Conservation (phyloP, 2,113 vertebrate species). For the Aplodontia rufa region DNA sequence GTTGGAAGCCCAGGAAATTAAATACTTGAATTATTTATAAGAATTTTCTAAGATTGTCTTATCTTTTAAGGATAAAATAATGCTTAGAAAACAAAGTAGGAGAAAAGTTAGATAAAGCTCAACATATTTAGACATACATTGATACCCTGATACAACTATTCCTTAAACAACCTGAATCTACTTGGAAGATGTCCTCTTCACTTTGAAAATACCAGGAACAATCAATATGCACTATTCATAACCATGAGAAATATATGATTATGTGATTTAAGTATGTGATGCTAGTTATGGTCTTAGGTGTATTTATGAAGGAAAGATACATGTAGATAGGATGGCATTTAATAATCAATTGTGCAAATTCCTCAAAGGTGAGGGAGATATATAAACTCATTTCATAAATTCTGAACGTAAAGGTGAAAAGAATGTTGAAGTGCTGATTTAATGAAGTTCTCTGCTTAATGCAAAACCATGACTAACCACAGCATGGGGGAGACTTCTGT, state of each 20-base stretch:
- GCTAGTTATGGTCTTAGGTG: neutral
- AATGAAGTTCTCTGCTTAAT: constrained; percentile 69
- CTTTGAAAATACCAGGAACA: neutral
- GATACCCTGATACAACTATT: neutral
- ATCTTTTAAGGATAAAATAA: neutral
- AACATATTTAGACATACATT: neutral
- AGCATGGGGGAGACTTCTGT: constrained; percentile 71
- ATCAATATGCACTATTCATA: neutral
- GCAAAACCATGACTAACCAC: constrained; percentile 61
- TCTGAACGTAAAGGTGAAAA: constrained; percentile 52
- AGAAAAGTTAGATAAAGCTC: neutral
- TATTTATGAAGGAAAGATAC: constrained; percentile 9
- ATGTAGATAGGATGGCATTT: neutral
- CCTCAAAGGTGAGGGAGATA: constrained; percentile 38
- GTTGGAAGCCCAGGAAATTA: neutral
- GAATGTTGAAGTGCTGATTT: constrained; percentile 49
- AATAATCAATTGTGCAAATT: constrained; percentile 38
- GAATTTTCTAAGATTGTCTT: neutral
- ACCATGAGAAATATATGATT: neutral
- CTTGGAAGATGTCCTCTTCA: neutral
- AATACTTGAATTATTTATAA: neutral
- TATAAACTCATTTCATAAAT: constrained; percentile 33
- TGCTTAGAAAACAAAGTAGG: neutral
- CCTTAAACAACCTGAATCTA: neutral
- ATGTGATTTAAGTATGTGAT: neutral